phyloP scores from a whole-genome alignment of 1,140 invertebrate species.

The Neelides sp. region DNA sequence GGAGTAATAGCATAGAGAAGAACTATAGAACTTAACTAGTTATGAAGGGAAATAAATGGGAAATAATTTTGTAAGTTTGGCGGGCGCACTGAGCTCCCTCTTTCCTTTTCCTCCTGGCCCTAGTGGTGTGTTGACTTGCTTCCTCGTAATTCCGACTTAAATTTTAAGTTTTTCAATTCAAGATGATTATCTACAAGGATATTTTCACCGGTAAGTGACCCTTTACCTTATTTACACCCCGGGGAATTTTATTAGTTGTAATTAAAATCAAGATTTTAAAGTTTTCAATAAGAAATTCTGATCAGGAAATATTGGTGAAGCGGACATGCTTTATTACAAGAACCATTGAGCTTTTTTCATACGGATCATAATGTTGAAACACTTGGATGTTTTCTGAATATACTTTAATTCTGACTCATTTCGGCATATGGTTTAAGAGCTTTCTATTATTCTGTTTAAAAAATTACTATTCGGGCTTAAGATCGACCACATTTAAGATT shows the following conservation, averaged over 20 bases:
- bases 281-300: background rate
- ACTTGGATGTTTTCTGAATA: background rate
- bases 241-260: too few relatives aligned
- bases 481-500: background rate
- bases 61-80: background rate
- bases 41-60: background rate
- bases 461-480: background rate
- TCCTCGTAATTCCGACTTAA: background rate
- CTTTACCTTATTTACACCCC: too few relatives aligned
- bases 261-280: too few relatives aligned
- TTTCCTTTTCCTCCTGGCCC: conserved; percentile 9
- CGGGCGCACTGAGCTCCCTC: background rate
- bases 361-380: too few relatives aligned
- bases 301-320: background rate
- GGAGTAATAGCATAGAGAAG: too few relatives aligned
- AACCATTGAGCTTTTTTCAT: too few relatives aligned
- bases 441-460: background rate
- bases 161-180: conserved; percentile 37
- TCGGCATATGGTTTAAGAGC: background rate
- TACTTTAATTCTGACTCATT: background rate
- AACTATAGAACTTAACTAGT: too few relatives aligned
- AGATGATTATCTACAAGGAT: conserved; percentile 92
- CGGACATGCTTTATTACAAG: background rate
- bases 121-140: background rate
- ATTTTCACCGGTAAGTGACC: conserved; percentile 66